Percentiles rank a stretch among this genome's conserved stretches.
These are phyloP conservation scores for Phenganax subtilis DNA, from an alignment of 92 coral and sea anemone species.

Conservation along the genomic window DNA sequence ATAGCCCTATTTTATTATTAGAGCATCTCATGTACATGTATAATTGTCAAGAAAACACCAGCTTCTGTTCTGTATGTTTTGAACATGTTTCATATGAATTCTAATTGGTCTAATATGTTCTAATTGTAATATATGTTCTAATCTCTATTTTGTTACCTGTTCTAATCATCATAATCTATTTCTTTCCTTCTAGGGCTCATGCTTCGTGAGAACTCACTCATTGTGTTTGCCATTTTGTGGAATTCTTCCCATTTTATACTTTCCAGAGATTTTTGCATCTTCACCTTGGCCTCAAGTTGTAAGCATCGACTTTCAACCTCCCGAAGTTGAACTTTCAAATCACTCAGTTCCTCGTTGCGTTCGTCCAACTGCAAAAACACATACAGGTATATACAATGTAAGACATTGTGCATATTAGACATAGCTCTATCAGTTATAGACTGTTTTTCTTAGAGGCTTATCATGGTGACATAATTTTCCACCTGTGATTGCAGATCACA, in stretches of 20 bases:
- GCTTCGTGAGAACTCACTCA: conserved; percentile 83
- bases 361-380: conserved; percentile 71
- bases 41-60: not conserved
- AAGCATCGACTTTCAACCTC: conserved; percentile 78
- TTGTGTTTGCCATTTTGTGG: conserved; percentile 87
- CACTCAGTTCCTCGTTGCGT: conserved; percentile 70
- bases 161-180: conserved; percentile 37
- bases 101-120: too few species aligned
- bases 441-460: not conserved
- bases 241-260: conserved; percentile 98
- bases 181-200: conserved; percentile 72
- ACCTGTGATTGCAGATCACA: conserved; percentile 82
- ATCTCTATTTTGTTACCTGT: not conserved
- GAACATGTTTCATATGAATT: too few species aligned
- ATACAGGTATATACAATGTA: not conserved
- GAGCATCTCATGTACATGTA: not conserved
- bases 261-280: conserved; percentile 85
- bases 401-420: not conserved
- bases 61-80: not conserved
- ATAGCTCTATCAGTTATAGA: not conserved
- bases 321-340: conserved; percentile 61
- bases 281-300: conserved; percentile 86
- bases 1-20: conserved; percentile 4
- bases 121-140: too few species aligned
- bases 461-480: not conserved